phyloP scores from a whole-genome alignment of 1,140 invertebrate genomes.

The Phthorimaea operculella region DNA sequence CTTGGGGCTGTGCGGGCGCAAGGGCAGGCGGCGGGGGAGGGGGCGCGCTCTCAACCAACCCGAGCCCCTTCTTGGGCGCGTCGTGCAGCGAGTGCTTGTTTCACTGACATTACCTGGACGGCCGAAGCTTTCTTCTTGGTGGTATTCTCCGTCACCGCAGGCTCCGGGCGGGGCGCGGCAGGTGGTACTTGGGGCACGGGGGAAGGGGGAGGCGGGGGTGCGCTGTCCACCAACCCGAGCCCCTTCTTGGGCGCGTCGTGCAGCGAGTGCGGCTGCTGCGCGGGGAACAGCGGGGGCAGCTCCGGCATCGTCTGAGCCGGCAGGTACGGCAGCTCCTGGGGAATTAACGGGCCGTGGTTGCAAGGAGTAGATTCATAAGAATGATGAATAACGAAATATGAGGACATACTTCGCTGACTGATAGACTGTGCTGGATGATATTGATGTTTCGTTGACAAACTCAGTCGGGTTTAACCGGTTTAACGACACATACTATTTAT shows the following conservation, averaged over 20 bases:
- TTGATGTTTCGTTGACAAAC: too few species aligned
- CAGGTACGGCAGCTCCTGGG: constrained; percentile 32
- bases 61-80: constrained; percentile 51
- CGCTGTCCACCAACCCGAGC: constrained; percentile 21
- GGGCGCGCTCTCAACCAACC: constrained; percentile 8
- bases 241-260: constrained; percentile 54
- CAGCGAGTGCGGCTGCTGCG: constrained; percentile 9
- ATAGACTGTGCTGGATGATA: too few species aligned
- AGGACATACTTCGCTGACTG: too few species aligned
- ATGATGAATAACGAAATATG: too few species aligned
- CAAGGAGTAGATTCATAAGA: neutral
- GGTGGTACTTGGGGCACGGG: constrained; percentile 10
- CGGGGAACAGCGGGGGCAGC: constrained; percentile 9
- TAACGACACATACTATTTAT: too few species aligned
- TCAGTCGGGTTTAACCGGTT: too few species aligned
- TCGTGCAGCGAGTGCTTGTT: constrained; percentile 29
- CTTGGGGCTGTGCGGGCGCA: constrained; percentile 10
- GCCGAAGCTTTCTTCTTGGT: too few species aligned
- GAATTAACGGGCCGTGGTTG: neutral
- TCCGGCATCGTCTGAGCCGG: constrained; percentile 50
- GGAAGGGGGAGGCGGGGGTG: neutral
- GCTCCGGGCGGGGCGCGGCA: constrained; percentile 17
- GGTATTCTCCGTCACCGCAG: constrained; percentile 2
- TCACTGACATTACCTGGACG: too few species aligned
- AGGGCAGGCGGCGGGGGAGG: constrained; percentile 5